Evolutionary conservation across 1,140 invertebrate genomes (phyloP).

Genomic region (Drosophila burlai): DNA sequence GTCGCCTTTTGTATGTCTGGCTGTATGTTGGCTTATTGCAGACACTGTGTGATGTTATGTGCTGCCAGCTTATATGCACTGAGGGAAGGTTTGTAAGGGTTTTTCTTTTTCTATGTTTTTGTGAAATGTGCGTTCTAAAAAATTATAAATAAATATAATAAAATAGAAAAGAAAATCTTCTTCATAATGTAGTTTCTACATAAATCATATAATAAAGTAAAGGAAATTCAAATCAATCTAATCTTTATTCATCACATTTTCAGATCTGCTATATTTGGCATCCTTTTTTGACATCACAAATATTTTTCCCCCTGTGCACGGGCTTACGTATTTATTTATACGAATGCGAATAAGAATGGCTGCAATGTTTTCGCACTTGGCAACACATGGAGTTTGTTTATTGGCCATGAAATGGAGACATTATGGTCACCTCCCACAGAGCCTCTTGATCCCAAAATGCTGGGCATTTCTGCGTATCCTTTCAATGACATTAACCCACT

Average conservation of each 20-base stretch:
- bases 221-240: too few relatives aligned
- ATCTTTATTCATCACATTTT: too few relatives aligned
- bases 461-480: conserved; percentile 5
- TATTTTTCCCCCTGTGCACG: background rate
- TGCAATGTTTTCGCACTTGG: conserved; percentile 46
- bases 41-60: conserved; percentile 50
- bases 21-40: conserved; percentile 78
- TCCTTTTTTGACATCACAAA: too few relatives aligned
- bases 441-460: conserved; percentile 15
- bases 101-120: background rate
- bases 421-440: conserved; percentile 31
- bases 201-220: too few relatives aligned
- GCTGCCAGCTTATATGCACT: conserved; percentile 15
- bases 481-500: conserved; percentile 43
- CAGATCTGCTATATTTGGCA: too few relatives aligned
- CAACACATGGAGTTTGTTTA: conserved; percentile 39
- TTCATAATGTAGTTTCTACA: too few relatives aligned
- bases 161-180: too few relatives aligned
- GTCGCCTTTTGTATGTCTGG: conserved; percentile 75
- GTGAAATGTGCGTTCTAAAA: background rate
- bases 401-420: conserved; percentile 54
- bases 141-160: background rate
- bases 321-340: conserved; percentile 27
- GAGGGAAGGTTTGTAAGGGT: background rate
- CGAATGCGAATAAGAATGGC: conserved; percentile 38